A percentile compares a stretch with the other conserved stretches of the same genome.
These are phyloP conservation scores for Gallinago paraguaiae DNA, from an alignment of 2,113 vertebrate genomes.

Conservation along the genomic window DNA sequence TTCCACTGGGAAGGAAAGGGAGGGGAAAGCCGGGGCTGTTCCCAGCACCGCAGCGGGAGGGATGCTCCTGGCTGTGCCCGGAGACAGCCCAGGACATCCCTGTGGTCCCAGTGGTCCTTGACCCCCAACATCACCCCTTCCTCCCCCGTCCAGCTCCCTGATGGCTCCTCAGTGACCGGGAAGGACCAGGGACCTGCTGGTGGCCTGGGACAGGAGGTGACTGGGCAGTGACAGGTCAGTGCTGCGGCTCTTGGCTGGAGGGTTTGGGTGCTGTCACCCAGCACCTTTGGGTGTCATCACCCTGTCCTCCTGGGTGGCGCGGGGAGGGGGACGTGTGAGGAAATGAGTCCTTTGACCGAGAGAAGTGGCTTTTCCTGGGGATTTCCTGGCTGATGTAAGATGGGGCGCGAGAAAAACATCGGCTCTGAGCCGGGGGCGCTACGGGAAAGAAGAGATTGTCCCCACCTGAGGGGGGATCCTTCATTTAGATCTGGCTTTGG, in stretches of 20 bases:
- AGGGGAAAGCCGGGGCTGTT: background rate
- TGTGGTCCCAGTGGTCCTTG: background rate
- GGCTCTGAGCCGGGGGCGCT: accelerated
- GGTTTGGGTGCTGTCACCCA: background rate
- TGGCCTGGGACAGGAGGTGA: background rate
- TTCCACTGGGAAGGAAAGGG: slow-evolving; percentile 36
- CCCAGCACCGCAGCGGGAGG: accelerated
- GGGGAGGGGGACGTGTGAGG: accelerated
- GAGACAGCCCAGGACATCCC: accelerated
- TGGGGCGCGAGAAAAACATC: accelerated
- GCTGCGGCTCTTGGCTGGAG: background rate
- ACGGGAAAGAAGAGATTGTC: background rate
- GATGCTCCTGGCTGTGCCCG: background rate
- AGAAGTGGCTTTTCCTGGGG: slow-evolving; percentile 4
- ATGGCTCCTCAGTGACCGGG: background rate
- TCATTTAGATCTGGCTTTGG: background rate
- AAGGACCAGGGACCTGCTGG: background rate
- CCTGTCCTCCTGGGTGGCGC: accelerated
- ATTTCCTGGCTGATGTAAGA: slow-evolving; percentile 37
- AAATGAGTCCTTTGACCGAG: background rate
- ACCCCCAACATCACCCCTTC: background rate
- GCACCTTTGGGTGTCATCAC: background rate
- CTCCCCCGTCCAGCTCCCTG: background rate
- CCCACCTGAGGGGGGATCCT: background rate
- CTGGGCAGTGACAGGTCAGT: background rate